A percentile compares a stretch with the other conserved stretches of the same genome.
phyloP scores from a whole-genome alignment of 1,140 invertebrate species.

The Bombus confusus region DNA sequence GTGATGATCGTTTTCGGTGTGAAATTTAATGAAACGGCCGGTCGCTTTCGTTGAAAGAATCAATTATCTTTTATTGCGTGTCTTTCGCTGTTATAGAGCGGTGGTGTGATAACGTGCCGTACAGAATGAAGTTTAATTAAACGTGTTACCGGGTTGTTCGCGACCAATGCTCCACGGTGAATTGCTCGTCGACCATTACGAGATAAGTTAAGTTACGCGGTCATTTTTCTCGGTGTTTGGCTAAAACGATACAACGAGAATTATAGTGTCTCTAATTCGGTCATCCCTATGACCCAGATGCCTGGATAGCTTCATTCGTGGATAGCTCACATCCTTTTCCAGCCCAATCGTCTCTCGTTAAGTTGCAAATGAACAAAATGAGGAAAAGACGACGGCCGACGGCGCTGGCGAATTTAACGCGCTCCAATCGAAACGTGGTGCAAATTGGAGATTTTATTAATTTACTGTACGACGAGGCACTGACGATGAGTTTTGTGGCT shows the following conservation, averaged over 20 bases:
- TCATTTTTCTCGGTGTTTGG: slow-evolving; percentile 35
- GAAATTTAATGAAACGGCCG: slow-evolving; percentile 34
- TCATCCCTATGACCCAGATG: slow-evolving; percentile 30
- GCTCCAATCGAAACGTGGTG: background rate
- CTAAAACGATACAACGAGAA: slow-evolving; percentile 2
- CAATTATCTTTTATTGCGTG: slow-evolving; percentile 46
- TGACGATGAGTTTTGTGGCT: background rate
- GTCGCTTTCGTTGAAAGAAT: slow-evolving; percentile 39
- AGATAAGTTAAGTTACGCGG: slow-evolving; percentile 48
- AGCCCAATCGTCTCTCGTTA: slow-evolving; percentile 56
- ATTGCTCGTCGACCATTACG: slow-evolving; percentile 42
- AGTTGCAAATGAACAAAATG: slow-evolving; percentile 51
- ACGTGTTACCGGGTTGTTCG: slow-evolving; percentile 46
- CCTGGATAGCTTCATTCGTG: slow-evolving; percentile 3
- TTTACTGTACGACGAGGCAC: background rate
- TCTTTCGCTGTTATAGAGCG: background rate
- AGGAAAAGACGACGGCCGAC: background rate
- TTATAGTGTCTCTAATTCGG: slow-evolving; percentile 1
- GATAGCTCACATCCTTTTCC: slow-evolving; percentile 49
- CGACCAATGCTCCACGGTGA: background rate
- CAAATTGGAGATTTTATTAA: slow-evolving; percentile 15
- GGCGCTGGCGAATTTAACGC: slow-evolving; percentile 28
- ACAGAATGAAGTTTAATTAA: slow-evolving; percentile 53
- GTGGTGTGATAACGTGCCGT: slow-evolving; percentile 2
- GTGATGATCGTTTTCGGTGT: slow-evolving; percentile 12